These are phyloP conservation scores for Cephus pulcher DNA, from an alignment of 2,888 invertebrate genomes.

Conservation along the genomic window DNA sequence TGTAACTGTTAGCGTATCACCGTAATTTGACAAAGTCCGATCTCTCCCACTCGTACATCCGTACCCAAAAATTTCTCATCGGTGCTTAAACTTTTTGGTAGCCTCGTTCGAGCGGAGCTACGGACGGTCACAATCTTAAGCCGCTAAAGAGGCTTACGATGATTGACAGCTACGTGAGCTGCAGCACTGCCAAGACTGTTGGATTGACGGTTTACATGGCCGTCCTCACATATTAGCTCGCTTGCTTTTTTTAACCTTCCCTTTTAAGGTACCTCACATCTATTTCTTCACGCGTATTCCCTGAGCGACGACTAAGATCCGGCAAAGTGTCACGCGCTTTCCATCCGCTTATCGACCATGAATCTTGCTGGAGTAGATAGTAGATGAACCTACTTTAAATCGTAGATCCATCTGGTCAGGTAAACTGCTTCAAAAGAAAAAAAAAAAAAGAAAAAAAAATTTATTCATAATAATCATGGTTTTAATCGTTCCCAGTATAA, in stretches of 20 bases:
- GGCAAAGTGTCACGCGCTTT: constrained; percentile 1
- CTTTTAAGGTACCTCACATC: neutral
- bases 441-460: neutral
- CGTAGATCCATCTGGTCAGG: neutral
- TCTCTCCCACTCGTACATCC: neutral
- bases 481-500: neutral
- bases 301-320: neutral
- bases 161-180: constrained; percentile 43
- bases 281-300: constrained; percentile 1
- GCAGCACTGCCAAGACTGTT: constrained; percentile 29
- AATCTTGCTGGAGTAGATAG: neutral
- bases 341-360: neutral
- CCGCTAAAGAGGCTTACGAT: constrained; percentile 32
- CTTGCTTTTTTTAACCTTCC: constrained; percentile 1
- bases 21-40: neutral
- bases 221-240: constrained; percentile 40
- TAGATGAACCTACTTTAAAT: neutral
- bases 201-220: constrained; percentile 45
- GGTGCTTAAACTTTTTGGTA: neutral
- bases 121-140: constrained; percentile 8
- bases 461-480: neutral
- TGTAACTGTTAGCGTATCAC: neutral
- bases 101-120: neutral
- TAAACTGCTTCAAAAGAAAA: neutral
- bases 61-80: neutral